Base-by-base conservation (phyloP, 2,888 invertebrate species). In the Perithous albicinctus region DNA sequence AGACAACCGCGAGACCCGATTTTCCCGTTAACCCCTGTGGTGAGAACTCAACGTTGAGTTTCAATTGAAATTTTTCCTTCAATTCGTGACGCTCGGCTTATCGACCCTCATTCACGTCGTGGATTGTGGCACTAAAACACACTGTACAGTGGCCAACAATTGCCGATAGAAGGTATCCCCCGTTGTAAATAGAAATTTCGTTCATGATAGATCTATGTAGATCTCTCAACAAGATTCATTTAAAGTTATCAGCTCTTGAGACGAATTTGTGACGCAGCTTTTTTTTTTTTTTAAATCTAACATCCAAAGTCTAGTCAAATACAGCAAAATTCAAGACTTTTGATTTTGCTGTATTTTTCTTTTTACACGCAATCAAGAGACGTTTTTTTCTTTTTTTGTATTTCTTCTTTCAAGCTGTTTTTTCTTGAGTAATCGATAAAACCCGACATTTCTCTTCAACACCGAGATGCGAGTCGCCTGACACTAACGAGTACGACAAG, bases 1-100 rank as follows among this genome's bases (percentile, higher is more conserved):
- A 72, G 75, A 48, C 56, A 80, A 76, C 80, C 80, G 66, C 72
- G 70, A 66, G 76, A 76, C 66, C 72, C 76, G 80, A 80, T 80
- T 76, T 80, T 76, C 76, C 38, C 75, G 76, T 80, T 76, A 80
- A 80, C 66, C 70, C 70, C 59, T 66, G 76, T 48, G 80, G 72
- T 72, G 59, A 76, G n/a, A 80, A 41, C 15, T 18, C 15, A 8
- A 32, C 32, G n/a, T 26, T 2, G 26, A 51, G 12, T 23, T 54
- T 12, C 54, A 26, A 54, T n/a, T 6, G 26, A 26, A 3, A 12
- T 59, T 59, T 35, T 59, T 59, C 15, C 3, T 59, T 59, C 10
- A 15, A 32, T n/a, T 10, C 8, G 54, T 54, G 10, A 54, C 18
- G 8, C 18, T 48, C n/a, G 46, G 46, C 26, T 23, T 54, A 32